Base-by-base conservation (phyloP, 2,888 invertebrate genomes). In the Meiosimyza platycephala region DNA sequence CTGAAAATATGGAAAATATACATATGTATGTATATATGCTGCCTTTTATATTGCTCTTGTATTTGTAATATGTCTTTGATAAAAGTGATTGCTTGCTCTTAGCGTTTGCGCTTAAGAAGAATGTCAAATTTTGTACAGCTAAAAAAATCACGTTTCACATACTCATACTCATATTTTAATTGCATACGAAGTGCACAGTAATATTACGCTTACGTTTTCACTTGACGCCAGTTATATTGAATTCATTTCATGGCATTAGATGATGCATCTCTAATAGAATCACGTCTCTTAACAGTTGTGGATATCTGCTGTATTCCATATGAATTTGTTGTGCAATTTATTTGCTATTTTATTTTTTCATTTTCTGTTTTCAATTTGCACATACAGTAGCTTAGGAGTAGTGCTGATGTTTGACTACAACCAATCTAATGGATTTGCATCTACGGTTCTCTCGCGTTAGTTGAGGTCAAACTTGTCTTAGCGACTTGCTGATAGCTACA, bases 81-180 rank as follows among this genome's bases (percentile, higher is more conserved):
- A 40, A 40, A 40, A 40, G 18, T 63, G 18, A 47, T 16, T 47
- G 63, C n/a, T 16, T 47, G 63, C n/a, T 63, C 28, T 28, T 4
- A 4, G 3, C 28, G 28, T 28, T 28, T 28, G 47, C 40, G 55
- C 18, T 47, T 22, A 40, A 15, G 22, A 68, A 68, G 59, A 69
- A 62, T 69, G 69, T 60, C 51, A 51, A 69, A 52, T 54, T 68
- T 68, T 13, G 22, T 50, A 57, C n/a, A 12, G 28, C 40, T 18
- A 55, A 15, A 59, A 69, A 62, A 69, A 60, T 60, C 69, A 69
- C 69, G 69, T 69, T 69, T 50, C 68, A 68, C n/a, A 59, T 28
- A 59, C 59, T 11, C 59, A 13, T 28, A 59, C 59, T 22, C 22
- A 22, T 22, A 47, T 70, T 40, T 63, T 33, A 47, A 51, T 63